phyloP scores from a whole-genome alignment of 2,888 invertebrate species.

The Parnassius smintheus region DNA sequence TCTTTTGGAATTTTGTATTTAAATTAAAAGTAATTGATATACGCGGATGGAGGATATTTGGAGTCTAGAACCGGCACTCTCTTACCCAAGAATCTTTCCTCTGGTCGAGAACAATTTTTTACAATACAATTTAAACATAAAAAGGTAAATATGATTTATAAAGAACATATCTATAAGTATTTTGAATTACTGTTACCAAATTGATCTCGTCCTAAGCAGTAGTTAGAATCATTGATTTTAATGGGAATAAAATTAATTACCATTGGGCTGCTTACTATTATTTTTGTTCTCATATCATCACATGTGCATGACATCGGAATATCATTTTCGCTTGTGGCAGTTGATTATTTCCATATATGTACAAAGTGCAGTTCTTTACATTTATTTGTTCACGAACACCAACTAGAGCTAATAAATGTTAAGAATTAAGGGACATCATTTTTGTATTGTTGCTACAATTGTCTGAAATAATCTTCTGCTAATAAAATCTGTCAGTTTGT shows the following conservation, averaged over 20 bases:
- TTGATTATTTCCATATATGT: not conserved
- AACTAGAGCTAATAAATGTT: not conserved
- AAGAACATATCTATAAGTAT: not conserved
- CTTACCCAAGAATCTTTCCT: not conserved
- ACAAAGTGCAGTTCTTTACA: not conserved
- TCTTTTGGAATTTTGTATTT: not conserved
- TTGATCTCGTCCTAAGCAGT: constrained; percentile 1
- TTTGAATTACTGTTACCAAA: not conserved
- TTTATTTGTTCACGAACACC: not conserved
- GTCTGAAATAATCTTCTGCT: not conserved
- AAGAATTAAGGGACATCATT: not conserved
- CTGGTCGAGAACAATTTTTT: constrained; percentile 2
- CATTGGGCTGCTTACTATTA: not conserved
- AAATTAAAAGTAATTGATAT: not conserved
- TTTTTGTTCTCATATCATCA: constrained; percentile 9
- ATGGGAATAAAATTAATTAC: constrained; percentile 7
- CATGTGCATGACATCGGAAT: constrained; percentile 15
- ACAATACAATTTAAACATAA: not conserved
- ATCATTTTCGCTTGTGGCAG: constrained; percentile 7
- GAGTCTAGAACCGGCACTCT: not conserved
- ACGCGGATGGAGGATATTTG: not conserved
- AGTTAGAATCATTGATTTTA: constrained; percentile 9
- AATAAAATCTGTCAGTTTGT: not conserved
- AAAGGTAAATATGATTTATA: not conserved
- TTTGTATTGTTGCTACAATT: not conserved